These are phyloP conservation scores for Orussus abietinus DNA, from an alignment of 1,140 invertebrate species.

Conservation along the genomic window DNA sequence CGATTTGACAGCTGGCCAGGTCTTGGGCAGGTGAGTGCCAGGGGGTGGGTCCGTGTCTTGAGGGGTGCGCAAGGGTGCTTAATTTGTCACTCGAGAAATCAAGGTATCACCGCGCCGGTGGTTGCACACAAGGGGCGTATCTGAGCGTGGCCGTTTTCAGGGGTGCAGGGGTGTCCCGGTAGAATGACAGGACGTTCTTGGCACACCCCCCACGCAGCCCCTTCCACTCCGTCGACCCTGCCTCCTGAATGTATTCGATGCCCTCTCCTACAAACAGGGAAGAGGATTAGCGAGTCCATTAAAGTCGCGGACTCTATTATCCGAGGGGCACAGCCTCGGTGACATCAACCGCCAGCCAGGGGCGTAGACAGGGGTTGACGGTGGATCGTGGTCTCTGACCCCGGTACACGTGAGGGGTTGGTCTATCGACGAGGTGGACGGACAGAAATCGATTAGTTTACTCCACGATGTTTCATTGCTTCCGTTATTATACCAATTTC, in stretches of 20 bases:
- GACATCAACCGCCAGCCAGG: slow-evolving; percentile 46
- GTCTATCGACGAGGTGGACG: too few species aligned
- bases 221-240: slow-evolving; percentile 16
- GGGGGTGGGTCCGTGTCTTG: too few species aligned
- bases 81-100: slow-evolving; percentile 52
- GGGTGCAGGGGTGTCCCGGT: slow-evolving; percentile 1
- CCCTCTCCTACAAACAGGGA: slow-evolving; percentile 48
- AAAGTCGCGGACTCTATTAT: slow-evolving; percentile 57
- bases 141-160: slow-evolving; percentile 18
- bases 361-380: too few species aligned
- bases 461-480: too few species aligned
- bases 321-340: slow-evolving; percentile 40
- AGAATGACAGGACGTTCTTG: slow-evolving; percentile 7
- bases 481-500: too few species aligned
- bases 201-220: slow-evolving; percentile 26
- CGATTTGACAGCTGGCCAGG: too few species aligned
- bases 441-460: too few species aligned
- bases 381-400: too few species aligned
- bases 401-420: too few species aligned
- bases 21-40: not conserved
- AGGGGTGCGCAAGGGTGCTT: too few species aligned
- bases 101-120: slow-evolving; percentile 54
- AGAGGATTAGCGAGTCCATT: slow-evolving; percentile 57
- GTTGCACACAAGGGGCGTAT: slow-evolving; percentile 50
- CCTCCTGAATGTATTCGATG: slow-evolving; percentile 25